Conservation (phyloP, 2,888 invertebrate species). For the Prosapia bicincta region DNA sequence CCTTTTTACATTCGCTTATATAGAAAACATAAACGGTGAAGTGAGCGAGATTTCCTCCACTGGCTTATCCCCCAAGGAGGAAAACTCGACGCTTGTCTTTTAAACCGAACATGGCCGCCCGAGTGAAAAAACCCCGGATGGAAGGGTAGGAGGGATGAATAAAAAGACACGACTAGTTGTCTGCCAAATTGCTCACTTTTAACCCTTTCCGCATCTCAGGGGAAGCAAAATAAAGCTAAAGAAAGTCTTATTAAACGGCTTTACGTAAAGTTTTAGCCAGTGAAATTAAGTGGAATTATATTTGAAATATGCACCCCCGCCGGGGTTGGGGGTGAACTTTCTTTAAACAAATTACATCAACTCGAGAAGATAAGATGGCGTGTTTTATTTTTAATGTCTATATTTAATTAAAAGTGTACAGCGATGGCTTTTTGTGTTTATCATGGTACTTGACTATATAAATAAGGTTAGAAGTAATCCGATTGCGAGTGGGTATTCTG, state of each 20-base stretch:
- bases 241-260: neutral
- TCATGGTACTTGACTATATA: no score
- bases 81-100: conserved; percentile 26
- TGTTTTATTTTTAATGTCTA: neutral
- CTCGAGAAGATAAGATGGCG: neutral
- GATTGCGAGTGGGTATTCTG: no score
- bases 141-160: conserved; percentile 6
- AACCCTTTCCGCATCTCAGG: neutral
- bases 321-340: neutral
- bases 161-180: conserved; percentile 28
- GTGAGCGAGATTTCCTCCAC: conserved; percentile 13
- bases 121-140: neutral
- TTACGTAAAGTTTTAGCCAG: neutral
- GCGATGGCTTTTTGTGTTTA: neutral
- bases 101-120: conserved; percentile 10
- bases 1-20: neutral
- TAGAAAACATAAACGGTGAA: neutral
- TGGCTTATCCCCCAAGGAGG: conserved; percentile 9
- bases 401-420: neutral
- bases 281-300: conserved; percentile 2
- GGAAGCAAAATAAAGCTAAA: neutral
- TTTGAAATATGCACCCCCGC: neutral
- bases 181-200: conserved; percentile 18
- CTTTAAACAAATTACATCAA: conserved; percentile 2
- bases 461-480: no score